These are phyloP conservation scores for Plumapathes pennacea DNA, from an alignment of 92 coral and sea anemone species.

Conservation along the genomic window DNA sequence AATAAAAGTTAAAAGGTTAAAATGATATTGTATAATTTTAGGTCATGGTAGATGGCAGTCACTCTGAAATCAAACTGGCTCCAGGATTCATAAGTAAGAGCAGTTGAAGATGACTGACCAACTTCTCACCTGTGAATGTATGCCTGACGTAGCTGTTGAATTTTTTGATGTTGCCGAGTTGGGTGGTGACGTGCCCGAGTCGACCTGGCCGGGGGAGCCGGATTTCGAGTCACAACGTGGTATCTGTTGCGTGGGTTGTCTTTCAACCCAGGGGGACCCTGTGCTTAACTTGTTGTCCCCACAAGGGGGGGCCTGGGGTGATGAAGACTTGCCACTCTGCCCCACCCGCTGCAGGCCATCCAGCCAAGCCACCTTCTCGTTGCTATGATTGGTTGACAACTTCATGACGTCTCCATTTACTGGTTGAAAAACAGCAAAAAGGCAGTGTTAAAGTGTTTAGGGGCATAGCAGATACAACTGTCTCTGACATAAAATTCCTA, in stretches of 20 bases:
- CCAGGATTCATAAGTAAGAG: too few species aligned
- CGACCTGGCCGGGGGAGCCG: conserved; percentile 64
- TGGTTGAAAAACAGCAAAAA: too few species aligned
- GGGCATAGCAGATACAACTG: too few species aligned
- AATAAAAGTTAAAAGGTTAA: too few species aligned
- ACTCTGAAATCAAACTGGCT: too few species aligned
- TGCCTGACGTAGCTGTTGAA: conserved; percentile 51
- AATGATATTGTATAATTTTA: too few species aligned
- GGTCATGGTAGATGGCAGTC: too few species aligned
- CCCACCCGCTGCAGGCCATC: conserved; percentile 73
- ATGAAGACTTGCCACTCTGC: conserved; percentile 56
- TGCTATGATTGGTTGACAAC: conserved; percentile 86
- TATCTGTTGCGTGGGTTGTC: conserved; percentile 58
- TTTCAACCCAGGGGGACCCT: conserved; percentile 73
- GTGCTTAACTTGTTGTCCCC: conserved; percentile 36
- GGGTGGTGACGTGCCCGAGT: conserved; percentile 65
- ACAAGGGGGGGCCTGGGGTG: conserved; percentile 58
- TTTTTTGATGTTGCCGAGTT: conserved; percentile 57
- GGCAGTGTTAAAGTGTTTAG: too few species aligned
- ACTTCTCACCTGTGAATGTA: conserved; percentile 36
- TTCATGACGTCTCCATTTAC: conserved; percentile 81
- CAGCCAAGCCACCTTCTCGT: conserved; percentile 91
- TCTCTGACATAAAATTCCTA: too few species aligned
- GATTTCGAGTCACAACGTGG: conserved; percentile 65
- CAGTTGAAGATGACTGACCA: too few species aligned